phyloP scores from a whole-genome alignment of 2,888 invertebrate genomes.

The Criorhina ranunculi region DNA sequence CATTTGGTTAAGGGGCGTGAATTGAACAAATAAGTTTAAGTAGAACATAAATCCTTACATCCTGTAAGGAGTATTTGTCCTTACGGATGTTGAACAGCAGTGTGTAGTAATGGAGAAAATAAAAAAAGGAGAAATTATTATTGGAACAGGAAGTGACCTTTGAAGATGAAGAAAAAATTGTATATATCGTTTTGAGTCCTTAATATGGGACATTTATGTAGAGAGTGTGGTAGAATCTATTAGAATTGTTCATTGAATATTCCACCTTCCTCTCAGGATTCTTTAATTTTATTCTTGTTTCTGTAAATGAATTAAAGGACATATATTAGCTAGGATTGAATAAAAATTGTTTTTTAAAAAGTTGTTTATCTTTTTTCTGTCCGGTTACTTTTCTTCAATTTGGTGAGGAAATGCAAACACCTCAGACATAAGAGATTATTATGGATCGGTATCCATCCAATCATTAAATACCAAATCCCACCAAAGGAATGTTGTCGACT shows the following conservation, averaged over 20 bases:
- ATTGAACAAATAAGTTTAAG: slow-evolving; percentile 62
- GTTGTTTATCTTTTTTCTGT: neutral
- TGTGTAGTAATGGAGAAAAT: neutral
- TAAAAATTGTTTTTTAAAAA: neutral
- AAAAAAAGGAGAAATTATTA: neutral
- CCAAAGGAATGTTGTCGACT: too few species aligned
- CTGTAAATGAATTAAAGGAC: slow-evolving; percentile 5
- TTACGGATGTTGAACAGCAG: neutral
- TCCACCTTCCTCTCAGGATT: slow-evolving; percentile 21
- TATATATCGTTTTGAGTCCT: neutral
- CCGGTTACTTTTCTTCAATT: too few species aligned
- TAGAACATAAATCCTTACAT: slow-evolving; percentile 45
- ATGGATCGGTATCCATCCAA: too few species aligned
- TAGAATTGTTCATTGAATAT: slow-evolving; percentile 10
- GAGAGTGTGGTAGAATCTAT: slow-evolving; percentile 6
- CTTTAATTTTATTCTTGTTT: neutral
- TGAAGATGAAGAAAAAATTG: slow-evolving; percentile 12
- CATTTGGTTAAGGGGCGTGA: slow-evolving; percentile 61
- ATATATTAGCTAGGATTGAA: neutral
- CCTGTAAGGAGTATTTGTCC: slow-evolving; percentile 14
- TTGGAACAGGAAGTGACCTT: slow-evolving; percentile 22
- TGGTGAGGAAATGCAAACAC: too few species aligned
- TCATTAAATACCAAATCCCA: too few species aligned
- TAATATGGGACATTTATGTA: slow-evolving; percentile 17
- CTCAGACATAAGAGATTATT: too few species aligned